Evolutionary conservation across 2,888 invertebrate genomes (phyloP).

Genomic region (Dynastes grantii): DNA sequence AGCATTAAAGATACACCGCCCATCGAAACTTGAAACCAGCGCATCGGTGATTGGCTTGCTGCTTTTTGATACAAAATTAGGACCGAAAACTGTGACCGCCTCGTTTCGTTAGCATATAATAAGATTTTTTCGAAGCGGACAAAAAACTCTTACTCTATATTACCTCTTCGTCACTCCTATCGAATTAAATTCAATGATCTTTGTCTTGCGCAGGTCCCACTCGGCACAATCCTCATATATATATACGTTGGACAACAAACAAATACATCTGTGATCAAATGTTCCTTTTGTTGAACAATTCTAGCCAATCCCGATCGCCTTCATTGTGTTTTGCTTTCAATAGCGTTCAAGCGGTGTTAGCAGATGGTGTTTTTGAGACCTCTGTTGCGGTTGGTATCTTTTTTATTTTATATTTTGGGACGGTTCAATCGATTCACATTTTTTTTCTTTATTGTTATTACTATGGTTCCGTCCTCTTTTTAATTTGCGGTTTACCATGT

Average conservation of each 20-base stretch:
- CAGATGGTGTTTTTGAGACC: conserved; percentile 20
- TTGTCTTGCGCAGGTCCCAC: background rate
- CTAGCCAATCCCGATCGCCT: conserved; percentile 15
- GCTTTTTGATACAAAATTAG: conserved; percentile 48
- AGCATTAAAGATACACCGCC: conserved; percentile 26
- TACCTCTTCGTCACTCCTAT: background rate
- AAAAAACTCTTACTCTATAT: conserved; percentile 39
- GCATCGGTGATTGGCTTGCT: conserved; percentile 53
- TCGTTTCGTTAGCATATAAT: conserved; percentile 56
- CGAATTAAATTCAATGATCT: background rate
- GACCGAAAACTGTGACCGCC: conserved; percentile 55
- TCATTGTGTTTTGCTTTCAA: conserved; percentile 27
- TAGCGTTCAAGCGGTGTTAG: background rate
- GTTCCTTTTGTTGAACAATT: conserved; percentile 37
- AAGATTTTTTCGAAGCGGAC: conserved; percentile 46
- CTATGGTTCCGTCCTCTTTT: background rate
- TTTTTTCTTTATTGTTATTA: background rate
- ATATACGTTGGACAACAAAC: conserved; percentile 18
- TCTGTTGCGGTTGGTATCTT: conserved; percentile 1
- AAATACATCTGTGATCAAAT: conserved; percentile 38
- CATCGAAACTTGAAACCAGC: conserved; percentile 23
- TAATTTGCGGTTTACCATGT: conserved; percentile 7
- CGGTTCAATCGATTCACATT: background rate
- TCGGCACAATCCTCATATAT: background rate
- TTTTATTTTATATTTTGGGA: conserved; percentile 10